phyloP scores from a whole-genome alignment of 2,797 vertebrate genomes.

The Morus bassanus region DNA sequence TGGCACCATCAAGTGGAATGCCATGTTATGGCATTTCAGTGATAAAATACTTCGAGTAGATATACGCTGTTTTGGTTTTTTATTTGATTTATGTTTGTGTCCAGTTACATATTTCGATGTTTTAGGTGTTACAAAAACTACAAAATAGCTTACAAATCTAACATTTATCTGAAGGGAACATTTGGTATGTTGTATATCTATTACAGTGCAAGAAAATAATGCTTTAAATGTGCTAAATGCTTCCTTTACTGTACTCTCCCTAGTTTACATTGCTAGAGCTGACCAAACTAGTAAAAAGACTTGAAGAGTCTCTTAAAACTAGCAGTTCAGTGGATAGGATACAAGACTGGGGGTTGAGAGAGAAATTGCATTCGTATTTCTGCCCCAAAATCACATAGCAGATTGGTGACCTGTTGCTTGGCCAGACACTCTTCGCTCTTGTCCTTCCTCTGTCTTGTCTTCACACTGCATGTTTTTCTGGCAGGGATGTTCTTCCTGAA shows the following conservation, averaged over 20 bases:
- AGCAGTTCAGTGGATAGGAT: not conserved
- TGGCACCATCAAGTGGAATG: constrained; percentile 22
- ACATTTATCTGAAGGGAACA: not conserved
- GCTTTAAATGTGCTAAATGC: not conserved
- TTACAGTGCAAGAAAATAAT: not conserved
- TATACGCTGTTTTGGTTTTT: not conserved
- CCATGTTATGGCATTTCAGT: not conserved
- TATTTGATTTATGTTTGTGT: not conserved
- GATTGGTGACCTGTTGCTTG: not conserved
- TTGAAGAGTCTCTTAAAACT: not conserved
- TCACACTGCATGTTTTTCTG: not conserved
- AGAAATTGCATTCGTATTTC: not conserved
- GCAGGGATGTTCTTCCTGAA: not conserved
- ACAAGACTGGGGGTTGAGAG: not conserved
- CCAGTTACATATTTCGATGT: not conserved
- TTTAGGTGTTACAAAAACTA: not conserved
- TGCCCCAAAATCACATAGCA: not conserved
- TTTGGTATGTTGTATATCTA: not conserved
- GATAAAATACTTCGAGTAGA: not conserved
- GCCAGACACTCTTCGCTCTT: not conserved
- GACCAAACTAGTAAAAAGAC: not conserved
- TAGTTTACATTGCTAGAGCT: not conserved
- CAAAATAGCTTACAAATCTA: not conserved
- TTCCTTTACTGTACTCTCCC: not conserved
- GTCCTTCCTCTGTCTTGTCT: not conserved